Evolutionary conservation across 2,797 vertebrate species (phyloP).

Genomic region (Sarcophilus harrisii): DNA sequence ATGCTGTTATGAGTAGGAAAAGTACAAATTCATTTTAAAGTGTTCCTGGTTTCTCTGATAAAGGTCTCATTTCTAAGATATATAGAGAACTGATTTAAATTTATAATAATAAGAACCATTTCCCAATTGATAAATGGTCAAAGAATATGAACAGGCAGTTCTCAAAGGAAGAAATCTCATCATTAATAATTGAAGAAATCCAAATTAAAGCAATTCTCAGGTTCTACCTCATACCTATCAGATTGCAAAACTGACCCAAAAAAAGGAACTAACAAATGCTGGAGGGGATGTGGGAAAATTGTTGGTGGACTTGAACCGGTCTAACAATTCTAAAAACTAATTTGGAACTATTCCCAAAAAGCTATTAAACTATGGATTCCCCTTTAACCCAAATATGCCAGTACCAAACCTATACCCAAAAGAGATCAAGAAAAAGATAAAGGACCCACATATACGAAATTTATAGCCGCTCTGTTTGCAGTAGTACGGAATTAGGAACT

Average conservation of each 20-base stretch:
- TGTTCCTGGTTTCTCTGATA: not conserved
- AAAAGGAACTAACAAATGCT: not conserved
- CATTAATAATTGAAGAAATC: not conserved
- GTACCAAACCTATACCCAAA: not conserved
- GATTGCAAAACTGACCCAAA: not conserved
- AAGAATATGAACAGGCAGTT: not conserved
- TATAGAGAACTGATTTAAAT: not conserved
- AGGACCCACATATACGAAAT: not conserved
- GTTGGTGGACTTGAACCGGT: not conserved
- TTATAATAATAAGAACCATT: not conserved
- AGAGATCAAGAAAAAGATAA: not conserved
- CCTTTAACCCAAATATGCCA: not conserved
- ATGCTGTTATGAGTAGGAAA: not conserved
- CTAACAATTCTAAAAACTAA: not conserved
- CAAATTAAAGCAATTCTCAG: not conserved
- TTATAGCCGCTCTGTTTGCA: not conserved
- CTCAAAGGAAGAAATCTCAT: not conserved
- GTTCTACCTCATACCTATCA: not conserved
- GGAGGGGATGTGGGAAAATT: not conserved
- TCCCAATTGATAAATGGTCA: not conserved
- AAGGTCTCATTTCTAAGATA: constrained; percentile 1
- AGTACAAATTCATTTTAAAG: constrained; percentile 7
- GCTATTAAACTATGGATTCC: not conserved
- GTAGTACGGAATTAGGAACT: not conserved
- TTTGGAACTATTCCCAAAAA: not conserved